These are phyloP conservation scores for Sipha flava DNA, from an alignment of 1,140 invertebrate species.

Conservation along the genomic window DNA sequence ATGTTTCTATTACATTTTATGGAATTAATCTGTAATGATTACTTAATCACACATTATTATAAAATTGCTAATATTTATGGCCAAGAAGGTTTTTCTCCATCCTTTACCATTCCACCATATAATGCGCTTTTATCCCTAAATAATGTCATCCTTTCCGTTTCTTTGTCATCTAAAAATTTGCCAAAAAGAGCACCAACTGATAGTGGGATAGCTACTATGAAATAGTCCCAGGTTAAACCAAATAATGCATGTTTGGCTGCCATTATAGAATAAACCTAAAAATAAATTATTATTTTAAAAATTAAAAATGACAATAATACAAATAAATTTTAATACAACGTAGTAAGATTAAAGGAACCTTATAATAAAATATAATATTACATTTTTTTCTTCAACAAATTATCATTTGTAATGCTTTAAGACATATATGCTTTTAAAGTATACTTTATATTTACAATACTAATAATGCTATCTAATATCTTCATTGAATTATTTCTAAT, in stretches of 20 bases:
- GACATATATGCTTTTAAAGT: too few species aligned
- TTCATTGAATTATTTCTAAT: too few species aligned
- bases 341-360: too few species aligned
- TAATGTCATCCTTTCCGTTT: slow-evolving; percentile 57
- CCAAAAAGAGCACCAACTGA: slow-evolving; percentile 52
- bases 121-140: slow-evolving; percentile 70
- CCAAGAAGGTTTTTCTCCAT: slow-evolving; percentile 63
- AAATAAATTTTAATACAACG: background rate
- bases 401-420: too few species aligned
- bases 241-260: slow-evolving; percentile 21
- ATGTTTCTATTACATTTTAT: too few species aligned
- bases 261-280: background rate
- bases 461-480: too few species aligned
- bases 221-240: slow-evolving; percentile 21
- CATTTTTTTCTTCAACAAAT: too few species aligned
- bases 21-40: too few species aligned
- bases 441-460: too few species aligned
- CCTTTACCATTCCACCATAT: slow-evolving; percentile 55
- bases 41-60: too few species aligned
- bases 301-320: background rate
- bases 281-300: background rate
- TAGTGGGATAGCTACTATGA: background rate
- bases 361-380: too few species aligned
- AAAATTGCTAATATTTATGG: too few species aligned
- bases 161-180: slow-evolving; percentile 54